Conservation (phyloP, 2,888 invertebrate genomes). For the Alsophila aescularia region DNA sequence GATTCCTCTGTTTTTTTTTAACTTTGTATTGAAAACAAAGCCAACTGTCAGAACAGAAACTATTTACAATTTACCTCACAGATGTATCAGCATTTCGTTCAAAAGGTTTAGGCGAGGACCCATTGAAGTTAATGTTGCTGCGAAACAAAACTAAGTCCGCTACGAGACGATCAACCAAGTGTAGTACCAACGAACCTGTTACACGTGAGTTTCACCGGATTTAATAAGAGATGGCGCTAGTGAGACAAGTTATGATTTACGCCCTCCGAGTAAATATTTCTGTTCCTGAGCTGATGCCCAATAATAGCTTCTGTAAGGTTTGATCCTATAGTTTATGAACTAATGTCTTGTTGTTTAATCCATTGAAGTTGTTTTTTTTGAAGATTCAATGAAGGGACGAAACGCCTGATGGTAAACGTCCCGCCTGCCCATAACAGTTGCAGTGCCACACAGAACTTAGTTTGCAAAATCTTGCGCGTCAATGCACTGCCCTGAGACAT, state of each 20-base stretch:
- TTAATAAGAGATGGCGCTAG: background rate
- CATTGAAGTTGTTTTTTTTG: too few relatives aligned
- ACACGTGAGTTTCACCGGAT: constrained; percentile 22
- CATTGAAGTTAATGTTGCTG: background rate
- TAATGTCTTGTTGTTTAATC: too few relatives aligned
- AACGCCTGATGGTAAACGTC: too few relatives aligned
- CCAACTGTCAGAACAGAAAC: background rate
- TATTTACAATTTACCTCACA: background rate
- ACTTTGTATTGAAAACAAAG: background rate
- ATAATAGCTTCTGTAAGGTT: too few relatives aligned
- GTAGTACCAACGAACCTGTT: constrained; percentile 39
- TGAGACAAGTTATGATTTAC: background rate
- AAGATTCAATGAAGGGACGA: too few relatives aligned
- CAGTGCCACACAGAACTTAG: too few relatives aligned
- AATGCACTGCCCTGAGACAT: too few relatives aligned
- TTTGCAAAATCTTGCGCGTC: too few relatives aligned
- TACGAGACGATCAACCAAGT: constrained; percentile 27
- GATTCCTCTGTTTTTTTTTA: background rate
- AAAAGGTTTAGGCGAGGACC: background rate
- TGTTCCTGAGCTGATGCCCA: too few relatives aligned
- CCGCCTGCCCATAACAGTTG: too few relatives aligned
- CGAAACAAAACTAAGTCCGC: constrained; percentile 1
- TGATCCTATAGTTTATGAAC: too few relatives aligned
- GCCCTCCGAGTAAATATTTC: too few relatives aligned
- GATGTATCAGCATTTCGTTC: background rate